A percentile compares a stretch with the other conserved stretches of the same genome.
Conservation (phyloP, 1,140 invertebrate species). For the Calliphora vicina region DNA sequence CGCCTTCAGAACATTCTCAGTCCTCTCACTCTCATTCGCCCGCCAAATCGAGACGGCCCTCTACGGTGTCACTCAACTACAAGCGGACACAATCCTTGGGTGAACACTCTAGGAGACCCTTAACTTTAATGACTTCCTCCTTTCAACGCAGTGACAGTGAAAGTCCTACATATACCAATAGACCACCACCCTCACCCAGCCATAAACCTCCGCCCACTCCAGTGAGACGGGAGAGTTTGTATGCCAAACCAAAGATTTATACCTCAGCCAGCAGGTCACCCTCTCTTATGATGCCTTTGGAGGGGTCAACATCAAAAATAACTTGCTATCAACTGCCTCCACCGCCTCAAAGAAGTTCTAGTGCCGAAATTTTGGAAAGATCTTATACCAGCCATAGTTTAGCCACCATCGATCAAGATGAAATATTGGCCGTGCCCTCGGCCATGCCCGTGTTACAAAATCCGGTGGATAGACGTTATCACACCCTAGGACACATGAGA, state of each 20-base stretch:
- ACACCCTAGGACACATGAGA: constrained; percentile 60
- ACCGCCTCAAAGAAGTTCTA: constrained; percentile 52
- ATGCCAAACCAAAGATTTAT: constrained; percentile 60
- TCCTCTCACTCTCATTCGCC: constrained; percentile 31
- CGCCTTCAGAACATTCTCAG: constrained; percentile 36
- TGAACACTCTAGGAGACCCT: constrained; percentile 40
- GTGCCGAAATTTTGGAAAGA: constrained; percentile 56
- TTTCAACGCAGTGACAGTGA: constrained; percentile 42
- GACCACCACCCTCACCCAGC: constrained; percentile 46
- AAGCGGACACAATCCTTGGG: constrained; percentile 52
- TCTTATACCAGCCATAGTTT: constrained; percentile 57
- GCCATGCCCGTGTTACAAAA: constrained; percentile 59
- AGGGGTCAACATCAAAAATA: constrained; percentile 39
- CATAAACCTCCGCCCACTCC: constrained; percentile 52
- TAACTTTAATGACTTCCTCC: constrained; percentile 27
- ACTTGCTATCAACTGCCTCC: constrained; percentile 52
- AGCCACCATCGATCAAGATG: constrained; percentile 58
- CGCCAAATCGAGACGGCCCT: constrained; percentile 41
- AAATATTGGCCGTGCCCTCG: constrained; percentile 54
- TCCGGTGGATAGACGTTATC: constrained; percentile 57
- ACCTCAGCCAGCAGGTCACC: constrained; percentile 33
- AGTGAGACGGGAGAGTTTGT: constrained; percentile 56
- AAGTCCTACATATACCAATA: constrained; percentile 36
- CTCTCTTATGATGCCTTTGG: constrained; percentile 42
- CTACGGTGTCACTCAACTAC: constrained; percentile 40